These are phyloP conservation scores for Schizaphis graminum DNA, from an alignment of 2,888 invertebrate genomes.

Conservation along the genomic window DNA sequence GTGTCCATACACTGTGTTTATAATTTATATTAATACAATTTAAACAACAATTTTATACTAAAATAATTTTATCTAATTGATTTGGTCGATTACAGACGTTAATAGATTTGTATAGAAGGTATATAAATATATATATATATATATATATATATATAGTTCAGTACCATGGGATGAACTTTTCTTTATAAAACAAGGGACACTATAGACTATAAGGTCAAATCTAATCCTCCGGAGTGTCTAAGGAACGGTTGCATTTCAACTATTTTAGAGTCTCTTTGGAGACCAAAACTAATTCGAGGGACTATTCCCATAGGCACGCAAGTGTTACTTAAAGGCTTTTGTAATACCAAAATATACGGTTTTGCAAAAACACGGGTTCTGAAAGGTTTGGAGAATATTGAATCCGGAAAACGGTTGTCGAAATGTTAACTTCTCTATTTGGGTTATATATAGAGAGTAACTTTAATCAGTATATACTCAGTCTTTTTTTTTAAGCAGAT, in stretches of 20 bases:
- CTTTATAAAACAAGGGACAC: slow-evolving; percentile 50
- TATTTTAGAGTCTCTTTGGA: slow-evolving; percentile 53
- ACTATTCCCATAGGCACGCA: slow-evolving; percentile 42
- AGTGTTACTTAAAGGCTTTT: slow-evolving; percentile 59
- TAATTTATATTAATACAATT: background rate
- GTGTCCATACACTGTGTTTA: too few species aligned
- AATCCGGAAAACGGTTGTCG: background rate
- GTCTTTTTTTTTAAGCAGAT: background rate
- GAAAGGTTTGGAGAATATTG: slow-evolving; percentile 53
- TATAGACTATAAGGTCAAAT: slow-evolving; percentile 16
- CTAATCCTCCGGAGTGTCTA: slow-evolving; percentile 55
- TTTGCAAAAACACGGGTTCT: slow-evolving; percentile 45
- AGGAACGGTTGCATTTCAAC: slow-evolving; percentile 40
- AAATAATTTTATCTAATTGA: slow-evolving; percentile 11
- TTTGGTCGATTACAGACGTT: background rate
- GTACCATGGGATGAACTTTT: slow-evolving; percentile 21
- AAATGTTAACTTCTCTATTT: background rate
- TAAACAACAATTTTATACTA: background rate
- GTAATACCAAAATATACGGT: slow-evolving; percentile 16
- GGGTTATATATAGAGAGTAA: too few species aligned
- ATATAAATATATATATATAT: too few species aligned
- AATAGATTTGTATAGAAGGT: slow-evolving; percentile 46
- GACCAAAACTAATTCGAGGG: slow-evolving; percentile 59
- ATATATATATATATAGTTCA: background rate
- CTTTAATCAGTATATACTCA: background rate